Percentiles rank a stretch among this genome's conserved stretches.
Evolutionary conservation across 2,797 vertebrate species (phyloP).

Genomic region (Enteromius mattozi): DNA sequence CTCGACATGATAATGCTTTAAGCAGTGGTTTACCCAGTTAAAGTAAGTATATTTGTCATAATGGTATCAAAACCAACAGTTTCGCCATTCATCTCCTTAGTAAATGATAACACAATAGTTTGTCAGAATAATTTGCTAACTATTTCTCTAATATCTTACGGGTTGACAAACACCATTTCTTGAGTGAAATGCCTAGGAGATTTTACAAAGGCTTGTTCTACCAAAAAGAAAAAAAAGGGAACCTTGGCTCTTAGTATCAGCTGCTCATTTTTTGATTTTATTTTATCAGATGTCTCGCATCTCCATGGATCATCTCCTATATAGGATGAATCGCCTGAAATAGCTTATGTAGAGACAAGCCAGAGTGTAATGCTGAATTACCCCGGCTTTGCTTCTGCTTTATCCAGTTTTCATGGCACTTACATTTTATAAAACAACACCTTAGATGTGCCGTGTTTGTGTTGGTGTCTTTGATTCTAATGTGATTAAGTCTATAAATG

Average conservation of each 20-base stretch:
- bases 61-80: background rate
- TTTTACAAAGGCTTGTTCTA: background rate
- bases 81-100: background rate
- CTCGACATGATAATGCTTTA: background rate
- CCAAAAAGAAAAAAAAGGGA: background rate
- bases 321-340: slow-evolving; percentile 27
- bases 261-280: background rate
- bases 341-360: slow-evolving; percentile 8
- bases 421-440: slow-evolving; percentile 13
- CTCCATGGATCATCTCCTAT: slow-evolving; percentile 29
- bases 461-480: slow-evolving; percentile 8
- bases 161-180: background rate
- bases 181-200: background rate
- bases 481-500: slow-evolving; percentile 36
- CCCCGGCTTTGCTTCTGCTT: background rate
- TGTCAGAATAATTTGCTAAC: background rate
- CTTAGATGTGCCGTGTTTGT: background rate
- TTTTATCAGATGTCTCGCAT: slow-evolving; percentile 22
- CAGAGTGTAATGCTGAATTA: slow-evolving; percentile 1
- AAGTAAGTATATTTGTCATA: background rate
- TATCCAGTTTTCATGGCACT: background rate
- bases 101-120: background rate
- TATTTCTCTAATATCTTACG: background rate
- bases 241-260: background rate
- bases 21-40: background rate